phyloP scores from a whole-genome alignment of 2,888 invertebrate genomes.

The Parochlus steinenii region DNA sequence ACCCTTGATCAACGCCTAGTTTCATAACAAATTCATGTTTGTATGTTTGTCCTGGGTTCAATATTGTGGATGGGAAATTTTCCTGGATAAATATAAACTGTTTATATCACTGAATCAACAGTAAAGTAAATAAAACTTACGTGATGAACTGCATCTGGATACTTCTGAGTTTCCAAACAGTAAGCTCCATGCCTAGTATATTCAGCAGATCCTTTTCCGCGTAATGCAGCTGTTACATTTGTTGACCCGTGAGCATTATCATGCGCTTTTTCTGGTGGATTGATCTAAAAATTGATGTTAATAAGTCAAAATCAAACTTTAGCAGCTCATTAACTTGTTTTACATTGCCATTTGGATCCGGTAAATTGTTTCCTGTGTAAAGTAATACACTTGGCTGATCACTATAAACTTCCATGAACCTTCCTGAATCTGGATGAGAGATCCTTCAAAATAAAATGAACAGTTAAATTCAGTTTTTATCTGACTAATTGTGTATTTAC shows the following conservation, averaged over 20 bases:
- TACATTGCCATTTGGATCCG: conserved; percentile 30
- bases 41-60: conserved; percentile 57
- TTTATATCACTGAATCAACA: too few relatives aligned
- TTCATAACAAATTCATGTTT: conserved; percentile 55
- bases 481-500: too few relatives aligned
- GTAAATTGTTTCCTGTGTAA: conserved; percentile 66
- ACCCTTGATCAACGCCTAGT: conserved; percentile 38
- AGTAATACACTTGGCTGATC: conserved; percentile 85
- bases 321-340: not conserved
- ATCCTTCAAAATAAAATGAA: conserved; percentile 34
- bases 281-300: not conserved
- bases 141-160: conserved; percentile 77
- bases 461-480: too few relatives aligned
- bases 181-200: conserved; percentile 68
- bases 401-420: conserved; percentile 62
- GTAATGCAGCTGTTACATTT: conserved; percentile 28
- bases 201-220: conserved; percentile 51
- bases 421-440: conserved; percentile 48
- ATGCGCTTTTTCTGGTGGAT: too few relatives aligned
- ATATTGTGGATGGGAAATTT: conserved; percentile 55
- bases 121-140: conserved; percentile 32
- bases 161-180: conserved; percentile 84
- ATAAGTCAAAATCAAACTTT: not conserved
- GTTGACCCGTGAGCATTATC: too few relatives aligned
- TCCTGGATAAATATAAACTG: too few relatives aligned